These are phyloP conservation scores for Pangasianodon hypophthalmus DNA, from an alignment of 2,113 vertebrate genomes.

Conservation along the genomic window DNA sequence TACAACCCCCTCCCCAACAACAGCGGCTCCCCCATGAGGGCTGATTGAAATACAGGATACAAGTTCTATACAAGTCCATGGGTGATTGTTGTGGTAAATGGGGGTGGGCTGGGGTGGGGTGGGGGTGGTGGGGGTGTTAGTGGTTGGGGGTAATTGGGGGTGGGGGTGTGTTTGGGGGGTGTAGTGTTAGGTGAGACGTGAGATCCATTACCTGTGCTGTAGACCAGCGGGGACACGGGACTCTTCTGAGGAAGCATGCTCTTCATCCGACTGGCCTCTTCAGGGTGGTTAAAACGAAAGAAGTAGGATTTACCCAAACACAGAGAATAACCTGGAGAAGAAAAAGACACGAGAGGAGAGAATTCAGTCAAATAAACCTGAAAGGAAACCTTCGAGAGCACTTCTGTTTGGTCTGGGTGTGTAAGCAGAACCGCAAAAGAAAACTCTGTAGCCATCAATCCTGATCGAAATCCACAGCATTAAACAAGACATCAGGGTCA, in stretches of 20 bases:
- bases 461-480: constrained; percentile 64
- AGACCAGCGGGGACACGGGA: constrained; percentile 72
- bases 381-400: background rate
- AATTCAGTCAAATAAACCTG: background rate
- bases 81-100: background rate
- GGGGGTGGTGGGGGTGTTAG: background rate
- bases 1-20: background rate
- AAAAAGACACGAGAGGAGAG: background rate
- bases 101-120: background rate
- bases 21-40: background rate
- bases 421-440: constrained; percentile 53
- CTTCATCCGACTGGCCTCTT: constrained; percentile 79
- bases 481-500: constrained; percentile 72
- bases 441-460: constrained; percentile 70
- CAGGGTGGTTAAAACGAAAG: constrained; percentile 81
- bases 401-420: constrained; percentile 14
- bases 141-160: background rate
- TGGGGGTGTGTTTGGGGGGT: background rate
- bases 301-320: constrained; percentile 79
- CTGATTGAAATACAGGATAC: constrained; percentile 19
- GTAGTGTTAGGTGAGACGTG: background rate
- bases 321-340: constrained; percentile 74
- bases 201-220: constrained; percentile 72
- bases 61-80: background rate
- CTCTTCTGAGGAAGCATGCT: constrained; percentile 79